phyloP scores from a whole-genome alignment of 2,797 vertebrate genomes.

The Sebastes steindachneri region DNA sequence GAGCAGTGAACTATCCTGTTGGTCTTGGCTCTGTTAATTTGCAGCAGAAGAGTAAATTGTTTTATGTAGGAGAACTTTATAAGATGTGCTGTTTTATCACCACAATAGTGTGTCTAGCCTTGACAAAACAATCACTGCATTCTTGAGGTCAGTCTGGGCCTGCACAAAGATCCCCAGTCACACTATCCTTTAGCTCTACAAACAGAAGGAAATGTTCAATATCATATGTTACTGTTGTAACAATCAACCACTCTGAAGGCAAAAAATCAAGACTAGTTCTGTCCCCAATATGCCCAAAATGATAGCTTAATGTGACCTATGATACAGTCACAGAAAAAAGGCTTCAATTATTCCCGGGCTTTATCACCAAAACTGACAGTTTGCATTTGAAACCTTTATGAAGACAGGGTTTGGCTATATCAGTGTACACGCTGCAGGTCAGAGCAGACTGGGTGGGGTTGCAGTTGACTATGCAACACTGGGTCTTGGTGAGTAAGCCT shows the following conservation, averaged over 20 bases:
- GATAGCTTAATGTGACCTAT: background rate
- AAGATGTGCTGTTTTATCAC: constrained; percentile 27
- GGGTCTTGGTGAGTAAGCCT: constrained; percentile 22
- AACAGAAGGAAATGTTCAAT: constrained; percentile 30
- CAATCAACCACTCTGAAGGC: background rate
- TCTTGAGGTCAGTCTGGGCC: constrained; percentile 46
- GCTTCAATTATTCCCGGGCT: background rate
- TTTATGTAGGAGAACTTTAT: constrained; percentile 21
- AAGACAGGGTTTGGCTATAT: constrained; percentile 9
- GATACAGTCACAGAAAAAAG: background rate
- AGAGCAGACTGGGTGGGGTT: constrained; percentile 21
- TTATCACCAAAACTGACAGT: background rate
- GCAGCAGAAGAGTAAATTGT: constrained; percentile 13
- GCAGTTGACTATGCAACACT: constrained; percentile 38
- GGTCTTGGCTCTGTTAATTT: constrained; percentile 7
- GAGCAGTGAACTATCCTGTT: background rate
- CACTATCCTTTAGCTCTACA: constrained; percentile 5
- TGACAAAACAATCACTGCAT: constrained; percentile 51
- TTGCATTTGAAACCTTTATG: constrained; percentile 10
- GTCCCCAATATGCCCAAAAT: background rate
- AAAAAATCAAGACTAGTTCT: background rate
- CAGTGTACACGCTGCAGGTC: background rate
- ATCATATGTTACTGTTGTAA: background rate
- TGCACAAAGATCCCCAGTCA: constrained; percentile 41
- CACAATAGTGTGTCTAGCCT: constrained; percentile 32